Evolutionary conservation across 2,113 vertebrate genomes (phyloP), one percentile per base, ranked within the genome.

Genomic region (Pterophyllum scalare): DNA sequence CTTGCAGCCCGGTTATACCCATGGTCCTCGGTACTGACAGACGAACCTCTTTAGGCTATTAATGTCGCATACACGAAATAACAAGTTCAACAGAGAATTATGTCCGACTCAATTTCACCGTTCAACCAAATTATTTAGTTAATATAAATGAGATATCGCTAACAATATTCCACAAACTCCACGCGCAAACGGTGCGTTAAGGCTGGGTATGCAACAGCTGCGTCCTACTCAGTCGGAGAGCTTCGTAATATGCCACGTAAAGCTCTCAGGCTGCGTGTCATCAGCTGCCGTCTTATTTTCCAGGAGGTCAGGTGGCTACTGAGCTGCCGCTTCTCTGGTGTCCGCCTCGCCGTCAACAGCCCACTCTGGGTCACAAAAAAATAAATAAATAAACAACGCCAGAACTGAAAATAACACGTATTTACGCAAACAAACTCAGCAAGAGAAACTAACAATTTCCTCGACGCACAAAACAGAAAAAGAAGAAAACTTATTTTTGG

Each of bases 281-380:
- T 90, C 77, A 89, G 80, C 91, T 54, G 70, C 81, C 81, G 76
- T 87, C 84, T 90, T 84, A 54, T 90, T 82, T 90, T 87, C 89
- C 85, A 84, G 80, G 77, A 87, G 92, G 91, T 95, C 95, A 94
- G 92, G 93, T 94, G 88, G 91, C 87, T 57, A 54, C 85, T 46
- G 79, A 67, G 80, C 77, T 26, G 58, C 81, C 75, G 83, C 90
- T 78, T 94, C 93, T 95, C 94, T 86, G 84, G 83, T 95, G 90
- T 94, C 93, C 89, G 76, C 85, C 38, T 84, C 82, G 6, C 74
- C 80, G 86, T 40, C 67, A 87, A 59, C 82, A 77, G 74, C 79
- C 70, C 82, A 6, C 87, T 57, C 75, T 74, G 2, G n/a, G 31
- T 57, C 58, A 28, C 20, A 77, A 70, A 11, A 58, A 74, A 67